These are phyloP conservation scores for Athalia cordata DNA, from an alignment of 2,888 invertebrate species.

Conservation along the genomic window DNA sequence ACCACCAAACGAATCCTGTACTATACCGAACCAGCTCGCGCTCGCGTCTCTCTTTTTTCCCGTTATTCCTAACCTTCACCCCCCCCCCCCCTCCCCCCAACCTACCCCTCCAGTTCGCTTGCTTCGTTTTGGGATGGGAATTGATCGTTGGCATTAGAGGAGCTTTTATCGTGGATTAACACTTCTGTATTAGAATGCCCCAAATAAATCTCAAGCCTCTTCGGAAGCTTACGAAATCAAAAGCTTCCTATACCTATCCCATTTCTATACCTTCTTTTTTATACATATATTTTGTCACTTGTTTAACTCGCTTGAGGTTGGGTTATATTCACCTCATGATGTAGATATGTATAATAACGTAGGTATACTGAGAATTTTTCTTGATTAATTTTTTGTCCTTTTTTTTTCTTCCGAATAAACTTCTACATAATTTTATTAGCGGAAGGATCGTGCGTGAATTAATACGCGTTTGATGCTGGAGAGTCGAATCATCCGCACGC, in stretches of 20 bases:
- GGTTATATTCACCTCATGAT: not conserved
- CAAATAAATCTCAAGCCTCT: constrained; percentile 34
- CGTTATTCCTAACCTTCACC: constrained; percentile 4
- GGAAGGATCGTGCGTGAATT: too few species aligned
- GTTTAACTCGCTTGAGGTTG: not conserved
- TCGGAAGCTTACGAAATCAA: constrained; percentile 16
- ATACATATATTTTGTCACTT: not conserved
- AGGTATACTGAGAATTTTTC: not conserved
- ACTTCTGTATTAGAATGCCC: constrained; percentile 44
- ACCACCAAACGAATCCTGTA: constrained; percentile 9
- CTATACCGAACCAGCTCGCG: not conserved
- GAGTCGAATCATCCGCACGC: too few species aligned
- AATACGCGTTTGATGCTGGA: too few species aligned
- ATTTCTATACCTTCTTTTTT: constrained; percentile 1
- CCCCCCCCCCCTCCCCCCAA: too few species aligned
- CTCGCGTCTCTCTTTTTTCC: constrained; percentile 5
- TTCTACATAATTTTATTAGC: too few species aligned
- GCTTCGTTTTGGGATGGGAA: constrained; percentile 32
- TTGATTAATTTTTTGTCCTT: not conserved
- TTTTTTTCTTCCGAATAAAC: not conserved
- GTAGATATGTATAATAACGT: not conserved
- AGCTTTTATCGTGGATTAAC: constrained; percentile 46
- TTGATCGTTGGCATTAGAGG: constrained; percentile 44
- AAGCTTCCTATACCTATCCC: not conserved
- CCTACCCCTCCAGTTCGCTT: not conserved